phyloP scores from a whole-genome alignment of 2,888 invertebrate genomes.

The Agelastica alni region DNA sequence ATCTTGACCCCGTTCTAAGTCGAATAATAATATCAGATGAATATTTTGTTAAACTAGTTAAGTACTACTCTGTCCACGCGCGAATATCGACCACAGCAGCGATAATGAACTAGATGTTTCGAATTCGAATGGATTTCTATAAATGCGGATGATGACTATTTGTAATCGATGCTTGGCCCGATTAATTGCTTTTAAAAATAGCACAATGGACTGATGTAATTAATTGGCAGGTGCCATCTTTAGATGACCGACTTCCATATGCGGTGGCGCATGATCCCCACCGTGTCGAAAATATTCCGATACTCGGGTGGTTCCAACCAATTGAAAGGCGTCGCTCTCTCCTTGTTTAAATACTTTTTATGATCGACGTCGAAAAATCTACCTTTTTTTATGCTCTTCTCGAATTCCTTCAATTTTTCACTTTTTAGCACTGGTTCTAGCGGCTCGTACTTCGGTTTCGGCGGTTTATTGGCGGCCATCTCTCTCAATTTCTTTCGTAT shows the following conservation, averaged over 20 bases:
- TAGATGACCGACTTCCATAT: slow-evolving; percentile 54
- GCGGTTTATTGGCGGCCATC: slow-evolving; percentile 43
- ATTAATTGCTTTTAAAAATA: slow-evolving; percentile 45
- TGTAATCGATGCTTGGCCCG: slow-evolving; percentile 43
- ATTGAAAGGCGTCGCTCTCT: slow-evolving; percentile 39
- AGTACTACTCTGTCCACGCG: slow-evolving; percentile 39
- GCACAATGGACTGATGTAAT: slow-evolving; percentile 47
- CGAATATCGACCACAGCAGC: slow-evolving; percentile 40
- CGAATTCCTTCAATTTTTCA: slow-evolving; percentile 52
- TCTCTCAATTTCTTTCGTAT: slow-evolving; percentile 48
- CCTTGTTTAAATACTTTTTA: slow-evolving; percentile 50
- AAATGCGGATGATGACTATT: slow-evolving; percentile 35
- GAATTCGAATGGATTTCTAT: slow-evolving; percentile 41
- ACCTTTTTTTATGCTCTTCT: slow-evolving; percentile 52
- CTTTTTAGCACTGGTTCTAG: slow-evolving; percentile 53
- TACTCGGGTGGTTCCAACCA: slow-evolving; percentile 51
- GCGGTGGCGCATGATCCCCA: slow-evolving; percentile 54
- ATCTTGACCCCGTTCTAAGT: slow-evolving; percentile 36
- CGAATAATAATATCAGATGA: slow-evolving; percentile 24
- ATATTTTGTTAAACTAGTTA: slow-evolving; percentile 30
- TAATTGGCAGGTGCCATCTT: slow-evolving; percentile 39
- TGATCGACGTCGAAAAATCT: slow-evolving; percentile 53
- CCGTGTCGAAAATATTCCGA: slow-evolving; percentile 52
- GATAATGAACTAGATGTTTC: slow-evolving; percentile 48
- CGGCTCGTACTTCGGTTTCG: slow-evolving; percentile 49